Evolutionary conservation across 1,140 invertebrate genomes (phyloP).

Genomic region (Leptinotarsa texana): DNA sequence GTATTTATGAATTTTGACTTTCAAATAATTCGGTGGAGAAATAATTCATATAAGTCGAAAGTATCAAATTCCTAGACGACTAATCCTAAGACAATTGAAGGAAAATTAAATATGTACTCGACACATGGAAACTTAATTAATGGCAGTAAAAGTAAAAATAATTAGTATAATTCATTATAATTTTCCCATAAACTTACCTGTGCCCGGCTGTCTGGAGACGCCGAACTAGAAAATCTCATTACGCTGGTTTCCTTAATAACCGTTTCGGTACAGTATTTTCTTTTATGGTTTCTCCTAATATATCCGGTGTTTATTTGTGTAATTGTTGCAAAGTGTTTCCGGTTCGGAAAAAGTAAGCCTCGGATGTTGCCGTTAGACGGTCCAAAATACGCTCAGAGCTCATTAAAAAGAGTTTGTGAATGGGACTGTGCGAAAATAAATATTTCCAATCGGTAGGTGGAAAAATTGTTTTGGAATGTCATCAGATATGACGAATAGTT

Average conservation of each 20-base stretch:
- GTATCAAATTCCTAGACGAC: too few species aligned
- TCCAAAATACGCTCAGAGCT: neutral
- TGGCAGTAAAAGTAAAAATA: too few species aligned
- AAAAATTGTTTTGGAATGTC: neutral
- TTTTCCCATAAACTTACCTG: too few species aligned
- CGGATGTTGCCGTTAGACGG: neutral
- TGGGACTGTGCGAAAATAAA: constrained; percentile 5
- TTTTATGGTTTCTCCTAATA: constrained; percentile 4
- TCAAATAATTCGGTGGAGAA: too few species aligned
- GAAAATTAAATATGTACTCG: too few species aligned
- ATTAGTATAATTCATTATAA: too few species aligned
- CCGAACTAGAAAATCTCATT: neutral
- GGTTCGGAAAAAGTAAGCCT: constrained; percentile 4
- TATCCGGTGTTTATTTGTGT: constrained; percentile 18
- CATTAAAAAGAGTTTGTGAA: constrained; percentile 5
- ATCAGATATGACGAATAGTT: neutral
- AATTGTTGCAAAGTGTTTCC: constrained; percentile 17
- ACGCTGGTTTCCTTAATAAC: neutral
- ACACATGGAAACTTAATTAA: too few species aligned
- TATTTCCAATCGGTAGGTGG: neutral
- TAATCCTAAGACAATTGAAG: too few species aligned
- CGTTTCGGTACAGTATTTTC: neutral
- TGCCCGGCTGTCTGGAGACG: too few species aligned
- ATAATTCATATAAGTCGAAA: too few species aligned
- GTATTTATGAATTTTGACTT: too few species aligned